Evolutionary conservation across 2,113 vertebrate genomes (phyloP), one percentile per base, ranked within the genome.

Genomic region (Hydrochoerus hydrochaeris): DNA sequence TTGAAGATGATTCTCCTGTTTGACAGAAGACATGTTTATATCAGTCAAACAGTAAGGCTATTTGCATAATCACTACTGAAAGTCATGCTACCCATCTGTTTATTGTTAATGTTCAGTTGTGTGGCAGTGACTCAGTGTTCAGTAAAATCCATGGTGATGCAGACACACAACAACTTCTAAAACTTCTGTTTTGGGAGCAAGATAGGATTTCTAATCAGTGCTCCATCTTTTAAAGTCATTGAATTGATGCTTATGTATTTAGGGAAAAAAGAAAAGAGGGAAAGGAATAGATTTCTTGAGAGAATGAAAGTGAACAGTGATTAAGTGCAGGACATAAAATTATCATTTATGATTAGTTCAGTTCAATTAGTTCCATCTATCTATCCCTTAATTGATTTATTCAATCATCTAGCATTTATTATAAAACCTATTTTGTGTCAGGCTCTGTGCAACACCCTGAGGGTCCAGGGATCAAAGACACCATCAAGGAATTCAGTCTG

Each of bases 301-400:
- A 97, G 96, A 97, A 69, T 96, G 85, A 88, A 60, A 91, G 58
- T 87, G 83, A 97, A 85, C 85, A 94, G 95, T 96, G 90, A 97
- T 97, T 97, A 97, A 96, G 83, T 81, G 95, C 88, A 92, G 65
- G 95, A 97, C 54, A 97, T 97, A 96, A 96, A 97, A 97, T 98
- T 96, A 95, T 90, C 85, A 96, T 96, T 98, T 97, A 73, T 98
- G 95, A 97, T 97, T 96, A 97, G 95, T 97, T 97, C 94, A 73
- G 81, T 97, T 96, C 92, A 97, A 96, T 97, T 96, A 97, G 94
- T 97, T 97, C 92, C 88, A 77, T 88, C 81, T 82, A 69, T 94
- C 87, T 87, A 85, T 87, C 41, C 91, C 32, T 90, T 94, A 88
- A 93, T 96, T 97, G 83, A 95, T 96, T 95, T 96, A 96, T 95